Conservation (phyloP, 1,140 invertebrate genomes). For the Euwallacea similis region DNA sequence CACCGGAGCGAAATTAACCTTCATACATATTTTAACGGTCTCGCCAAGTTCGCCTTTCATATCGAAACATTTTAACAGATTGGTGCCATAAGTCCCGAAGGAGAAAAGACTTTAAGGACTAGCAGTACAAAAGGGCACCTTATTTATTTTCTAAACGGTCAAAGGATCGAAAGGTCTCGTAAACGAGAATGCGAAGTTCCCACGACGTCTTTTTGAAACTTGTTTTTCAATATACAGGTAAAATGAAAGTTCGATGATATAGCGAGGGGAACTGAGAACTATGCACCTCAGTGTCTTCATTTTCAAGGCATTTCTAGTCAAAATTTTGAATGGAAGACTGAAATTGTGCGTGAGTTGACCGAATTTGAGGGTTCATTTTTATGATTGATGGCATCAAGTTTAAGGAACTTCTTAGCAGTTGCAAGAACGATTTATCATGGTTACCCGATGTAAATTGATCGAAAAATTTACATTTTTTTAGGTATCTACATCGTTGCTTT, state of each 20-base stretch:
- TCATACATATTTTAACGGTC: slow-evolving; percentile 36
- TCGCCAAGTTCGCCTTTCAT: slow-evolving; percentile 3
- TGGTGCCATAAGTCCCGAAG: slow-evolving; percentile 27
- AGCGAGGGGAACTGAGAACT: slow-evolving; percentile 1
- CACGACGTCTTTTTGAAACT: slow-evolving; percentile 35
- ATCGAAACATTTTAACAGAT: slow-evolving; percentile 26
- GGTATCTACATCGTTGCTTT: too few relatives aligned
- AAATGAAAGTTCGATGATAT: slow-evolving; percentile 11
- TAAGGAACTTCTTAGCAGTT: not conserved
- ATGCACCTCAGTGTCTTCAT: not conserved
- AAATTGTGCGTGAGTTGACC: not conserved
- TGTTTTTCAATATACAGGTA: slow-evolving; percentile 40
- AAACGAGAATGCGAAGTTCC: slow-evolving; percentile 32
- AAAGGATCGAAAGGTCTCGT: slow-evolving; percentile 35
- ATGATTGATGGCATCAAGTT: not conserved
- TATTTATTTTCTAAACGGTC: slow-evolving; percentile 38
- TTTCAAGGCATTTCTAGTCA: not conserved
- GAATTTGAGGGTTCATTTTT: slow-evolving; percentile 1
- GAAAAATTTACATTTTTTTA: too few relatives aligned
- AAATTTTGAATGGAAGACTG: not conserved
- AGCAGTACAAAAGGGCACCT: slow-evolving; percentile 36
- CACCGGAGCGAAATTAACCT: slow-evolving; percentile 23
- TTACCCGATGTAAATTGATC: too few relatives aligned
- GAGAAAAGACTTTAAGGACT: slow-evolving; percentile 33
- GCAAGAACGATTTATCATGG: too few relatives aligned